Conservation (phyloP, 2,797 vertebrate genomes). For the Molossus alvarezi region DNA sequence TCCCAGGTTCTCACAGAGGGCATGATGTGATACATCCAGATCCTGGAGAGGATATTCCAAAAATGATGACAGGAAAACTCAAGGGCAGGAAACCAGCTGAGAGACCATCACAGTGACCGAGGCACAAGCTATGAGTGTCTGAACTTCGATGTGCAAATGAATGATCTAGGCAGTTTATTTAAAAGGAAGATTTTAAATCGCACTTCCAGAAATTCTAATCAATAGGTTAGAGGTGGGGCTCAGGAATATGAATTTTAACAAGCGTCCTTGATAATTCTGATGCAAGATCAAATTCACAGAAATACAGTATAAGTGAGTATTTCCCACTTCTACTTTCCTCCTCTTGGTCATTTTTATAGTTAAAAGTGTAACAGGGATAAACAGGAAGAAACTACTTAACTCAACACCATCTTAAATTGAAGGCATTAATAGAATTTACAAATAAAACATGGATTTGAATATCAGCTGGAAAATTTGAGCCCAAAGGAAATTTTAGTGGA, state of each 20-base stretch:
- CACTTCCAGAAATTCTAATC: background rate
- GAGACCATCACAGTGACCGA: background rate
- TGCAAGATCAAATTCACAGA: background rate
- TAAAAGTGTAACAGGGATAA: conserved; percentile 32
- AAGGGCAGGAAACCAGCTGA: background rate
- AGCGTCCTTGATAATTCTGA: background rate
- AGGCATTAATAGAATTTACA: background rate
- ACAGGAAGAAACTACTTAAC: background rate
- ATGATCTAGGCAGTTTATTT: background rate
- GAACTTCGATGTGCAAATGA: background rate
- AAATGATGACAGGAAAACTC: background rate
- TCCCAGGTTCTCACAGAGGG: background rate
- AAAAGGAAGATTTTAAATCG: conserved; percentile 1
- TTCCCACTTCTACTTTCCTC: background rate
- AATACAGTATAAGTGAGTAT: background rate
- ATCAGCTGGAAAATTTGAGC: conserved; percentile 1
- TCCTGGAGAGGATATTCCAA: background rate
- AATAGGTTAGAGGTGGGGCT: background rate
- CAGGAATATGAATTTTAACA: conserved; percentile 53
- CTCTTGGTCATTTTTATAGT: background rate
- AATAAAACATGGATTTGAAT: conserved; percentile 27
- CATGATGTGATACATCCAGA: background rate
- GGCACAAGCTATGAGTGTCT: background rate
- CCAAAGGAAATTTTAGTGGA: conserved; percentile 6
- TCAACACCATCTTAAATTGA: background rate